A percentile compares a stretch with the other conserved stretches of the same genome.
Conservation (phyloP, 2,113 vertebrate species). For the Cairina moschata region DNA sequence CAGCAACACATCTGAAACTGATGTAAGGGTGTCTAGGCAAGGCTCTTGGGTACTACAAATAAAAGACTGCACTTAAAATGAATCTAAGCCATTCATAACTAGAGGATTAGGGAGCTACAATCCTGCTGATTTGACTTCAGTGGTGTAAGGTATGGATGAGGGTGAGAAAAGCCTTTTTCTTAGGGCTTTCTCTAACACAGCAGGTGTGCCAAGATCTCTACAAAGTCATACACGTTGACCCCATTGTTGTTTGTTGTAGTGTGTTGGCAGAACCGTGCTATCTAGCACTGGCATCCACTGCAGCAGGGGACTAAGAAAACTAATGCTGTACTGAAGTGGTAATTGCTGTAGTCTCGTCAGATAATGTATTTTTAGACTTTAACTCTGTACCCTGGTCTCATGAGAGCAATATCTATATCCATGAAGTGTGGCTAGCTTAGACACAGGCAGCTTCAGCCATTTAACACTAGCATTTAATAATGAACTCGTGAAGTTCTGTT, state of each 20-base stretch:
- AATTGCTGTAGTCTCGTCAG: background rate
- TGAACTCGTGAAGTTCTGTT: background rate
- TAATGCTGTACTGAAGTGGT: background rate
- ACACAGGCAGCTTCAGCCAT: background rate
- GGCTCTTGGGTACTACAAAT: background rate
- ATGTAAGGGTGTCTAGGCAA: background rate
- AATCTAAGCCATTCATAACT: background rate
- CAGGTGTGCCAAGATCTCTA: background rate
- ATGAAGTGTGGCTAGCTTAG: background rate
- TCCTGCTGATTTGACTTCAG: too few species aligned
- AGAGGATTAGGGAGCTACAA: background rate
- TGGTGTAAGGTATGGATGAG: too few species aligned
- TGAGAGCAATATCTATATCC: background rate
- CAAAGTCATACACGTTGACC: background rate
- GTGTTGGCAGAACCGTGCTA: background rate
- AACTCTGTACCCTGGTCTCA: background rate
- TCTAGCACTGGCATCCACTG: background rate
- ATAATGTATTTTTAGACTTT: background rate
- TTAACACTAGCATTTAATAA: background rate
- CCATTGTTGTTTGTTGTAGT: too few species aligned
- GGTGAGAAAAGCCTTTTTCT: too few species aligned
- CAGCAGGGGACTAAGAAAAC: background rate
- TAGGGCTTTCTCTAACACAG: background rate
- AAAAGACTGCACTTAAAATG: background rate
- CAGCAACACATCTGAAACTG: background rate